Percentiles rank a stretch among this genome's conserved stretches.
These are phyloP conservation scores for Sphaeridia pumilis DNA, from an alignment of 2,888 invertebrate species.

Conservation along the genomic window DNA sequence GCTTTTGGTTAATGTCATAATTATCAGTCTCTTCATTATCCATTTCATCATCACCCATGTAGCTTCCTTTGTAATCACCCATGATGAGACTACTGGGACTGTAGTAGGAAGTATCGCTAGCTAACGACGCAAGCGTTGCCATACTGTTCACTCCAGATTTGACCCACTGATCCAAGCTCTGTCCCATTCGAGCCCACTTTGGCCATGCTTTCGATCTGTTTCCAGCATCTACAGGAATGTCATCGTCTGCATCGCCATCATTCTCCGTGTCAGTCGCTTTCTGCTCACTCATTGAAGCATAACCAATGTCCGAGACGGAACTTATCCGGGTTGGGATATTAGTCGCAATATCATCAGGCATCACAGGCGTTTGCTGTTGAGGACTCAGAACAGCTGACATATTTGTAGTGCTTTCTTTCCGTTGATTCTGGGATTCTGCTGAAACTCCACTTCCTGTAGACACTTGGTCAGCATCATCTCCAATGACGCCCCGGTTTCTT, in stretches of 20 bases:
- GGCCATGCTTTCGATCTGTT: slow-evolving; percentile 14
- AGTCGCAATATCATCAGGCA: not conserved
- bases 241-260: slow-evolving; percentile 28
- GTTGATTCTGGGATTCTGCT: slow-evolving; percentile 17
- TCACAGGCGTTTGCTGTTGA: not conserved
- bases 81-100: slow-evolving; percentile 33
- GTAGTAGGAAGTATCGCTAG: slow-evolving; percentile 33
- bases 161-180: slow-evolving; percentile 36
- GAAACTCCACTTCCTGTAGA: slow-evolving; percentile 34
- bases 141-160: slow-evolving; percentile 32
- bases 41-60: slow-evolving; percentile 15
- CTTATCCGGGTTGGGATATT: slow-evolving; percentile 31
- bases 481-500: slow-evolving; percentile 26
- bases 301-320: slow-evolving; percentile 42
- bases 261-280: slow-evolving; percentile 25
- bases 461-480: slow-evolving; percentile 35
- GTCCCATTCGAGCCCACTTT: slow-evolving; percentile 36
- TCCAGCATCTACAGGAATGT: slow-evolving; percentile 8
- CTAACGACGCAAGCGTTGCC: slow-evolving; percentile 26
- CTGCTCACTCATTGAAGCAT: slow-evolving; percentile 44
- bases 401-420: slow-evolving; percentile 6
- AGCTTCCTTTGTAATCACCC: slow-evolving; percentile 28
- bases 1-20: slow-evolving; percentile 22
- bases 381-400: slow-evolving; percentile 11
- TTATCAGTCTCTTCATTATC: slow-evolving; percentile 27